phyloP scores from a whole-genome alignment of 1,140 invertebrate genomes.

The Drosophila saltans region DNA sequence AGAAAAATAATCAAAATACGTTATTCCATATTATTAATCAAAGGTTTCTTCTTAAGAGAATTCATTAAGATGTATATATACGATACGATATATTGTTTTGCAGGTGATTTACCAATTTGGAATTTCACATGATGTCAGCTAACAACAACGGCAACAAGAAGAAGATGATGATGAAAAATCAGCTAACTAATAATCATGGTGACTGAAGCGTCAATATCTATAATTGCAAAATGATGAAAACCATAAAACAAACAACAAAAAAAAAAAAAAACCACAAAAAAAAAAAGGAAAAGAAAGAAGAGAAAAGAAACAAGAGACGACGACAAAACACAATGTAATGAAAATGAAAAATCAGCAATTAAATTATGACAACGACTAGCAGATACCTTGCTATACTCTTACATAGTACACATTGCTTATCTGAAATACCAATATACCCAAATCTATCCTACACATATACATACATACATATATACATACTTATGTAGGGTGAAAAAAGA shows the following conservation, averaged over 20 bases:
- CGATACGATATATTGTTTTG: neutral
- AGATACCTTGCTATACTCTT: too few species aligned
- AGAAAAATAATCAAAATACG: too few species aligned
- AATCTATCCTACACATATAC: neutral
- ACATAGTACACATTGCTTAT: too few species aligned
- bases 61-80: too few species aligned
- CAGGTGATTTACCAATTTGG: constrained; percentile 57
- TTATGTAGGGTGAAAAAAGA: constrained; percentile 33
- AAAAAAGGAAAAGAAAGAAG: neutral
- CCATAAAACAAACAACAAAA: constrained; percentile 1
- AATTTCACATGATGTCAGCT: constrained; percentile 75
- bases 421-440: too few species aligned
- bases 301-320: neutral
- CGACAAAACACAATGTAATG: neutral
- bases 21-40: too few species aligned
- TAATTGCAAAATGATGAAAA: constrained; percentile 29
- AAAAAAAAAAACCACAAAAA: constrained; percentile 16
- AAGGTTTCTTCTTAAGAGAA: too few species aligned
- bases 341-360: neutral
- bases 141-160: constrained; percentile 41
- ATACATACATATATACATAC: too few species aligned
- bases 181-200: constrained; percentile 41
- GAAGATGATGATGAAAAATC: constrained; percentile 33
- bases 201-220: constrained; percentile 29
- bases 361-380: too few species aligned